Percentiles rank a stretch among this genome's conserved stretches.
These are phyloP conservation scores for Cepaea nemoralis DNA, from an alignment of 1,140 invertebrate genomes.

Conservation along the genomic window DNA sequence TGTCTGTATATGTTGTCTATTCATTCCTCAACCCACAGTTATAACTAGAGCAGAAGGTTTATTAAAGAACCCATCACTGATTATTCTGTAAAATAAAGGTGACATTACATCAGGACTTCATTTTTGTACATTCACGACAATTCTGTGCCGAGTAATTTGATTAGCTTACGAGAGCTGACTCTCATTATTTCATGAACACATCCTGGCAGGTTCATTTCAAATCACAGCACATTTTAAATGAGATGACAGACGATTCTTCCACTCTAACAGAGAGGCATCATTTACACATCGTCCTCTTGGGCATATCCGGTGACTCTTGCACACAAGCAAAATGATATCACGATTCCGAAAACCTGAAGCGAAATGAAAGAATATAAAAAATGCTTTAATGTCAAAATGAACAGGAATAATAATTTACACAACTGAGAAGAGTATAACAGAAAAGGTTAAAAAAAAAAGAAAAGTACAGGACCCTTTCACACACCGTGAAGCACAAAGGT, in stretches of 20 bases:
- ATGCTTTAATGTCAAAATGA: not conserved
- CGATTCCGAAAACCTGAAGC: conserved; percentile 60
- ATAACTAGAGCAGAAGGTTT: no score
- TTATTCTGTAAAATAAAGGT: no score
- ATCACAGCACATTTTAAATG: not conserved
- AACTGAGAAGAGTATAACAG: not conserved
- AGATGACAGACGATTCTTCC: not conserved
- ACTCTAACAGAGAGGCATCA: conserved; percentile 30
- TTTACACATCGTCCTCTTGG: conserved; percentile 55
- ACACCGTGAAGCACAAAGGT: no score
- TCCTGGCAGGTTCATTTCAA: not conserved
- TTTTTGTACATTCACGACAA: no score
- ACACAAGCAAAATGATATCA: conserved; percentile 65
- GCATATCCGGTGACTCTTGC: conserved; percentile 56
- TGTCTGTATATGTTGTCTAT: no score
- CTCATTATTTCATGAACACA: not conserved
- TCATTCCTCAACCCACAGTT: no score
- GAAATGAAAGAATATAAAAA: conserved; percentile 35
- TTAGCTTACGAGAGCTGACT: no score
- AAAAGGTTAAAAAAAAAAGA: not conserved
- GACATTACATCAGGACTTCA: no score
- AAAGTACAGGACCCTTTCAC: no score
- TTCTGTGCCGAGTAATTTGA: no score
- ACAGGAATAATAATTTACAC: not conserved
- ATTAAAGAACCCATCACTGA: no score